Conservation (phyloP, 2,888 invertebrate species). For the Callinectes sapidus region DNA sequence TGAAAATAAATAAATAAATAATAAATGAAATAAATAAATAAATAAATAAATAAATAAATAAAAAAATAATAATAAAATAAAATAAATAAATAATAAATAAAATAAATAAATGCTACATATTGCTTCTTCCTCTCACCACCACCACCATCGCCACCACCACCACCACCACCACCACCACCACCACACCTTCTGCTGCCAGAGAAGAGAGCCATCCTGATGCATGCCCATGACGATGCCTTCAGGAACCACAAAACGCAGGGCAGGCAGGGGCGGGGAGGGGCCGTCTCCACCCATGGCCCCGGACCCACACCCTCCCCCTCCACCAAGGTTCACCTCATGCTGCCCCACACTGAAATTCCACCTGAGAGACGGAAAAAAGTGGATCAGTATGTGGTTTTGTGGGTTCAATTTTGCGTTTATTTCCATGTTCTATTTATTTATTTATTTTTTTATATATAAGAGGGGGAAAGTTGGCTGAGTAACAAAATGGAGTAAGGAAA, state of each 20-base stretch:
- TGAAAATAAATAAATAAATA: too few species aligned
- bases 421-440: too few species aligned
- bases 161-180: neutral
- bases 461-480: too few species aligned
- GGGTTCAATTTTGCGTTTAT: too few species aligned
- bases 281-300: constrained; percentile 77
- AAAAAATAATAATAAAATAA: too few species aligned
- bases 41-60: too few species aligned
- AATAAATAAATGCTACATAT: too few species aligned
- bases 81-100: too few species aligned
- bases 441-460: too few species aligned
- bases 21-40: too few species aligned
- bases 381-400: neutral
- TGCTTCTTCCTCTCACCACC: neutral
- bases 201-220: constrained; percentile 79
- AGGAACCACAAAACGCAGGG: constrained; percentile 72
- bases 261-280: constrained; percentile 61
- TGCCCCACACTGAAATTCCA: constrained; percentile 98
- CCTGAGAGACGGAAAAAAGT: constrained; percentile 76
- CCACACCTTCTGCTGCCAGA: constrained; percentile 87
- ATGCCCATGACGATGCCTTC: constrained; percentile 78
- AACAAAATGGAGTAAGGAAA: too few species aligned
- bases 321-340: constrained; percentile 81
- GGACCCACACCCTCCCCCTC: constrained; percentile 75
- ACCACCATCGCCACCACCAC: too few species aligned